phyloP scores from a whole-genome alignment of 2,113 vertebrate species.

The Gobiocypris rarus region DNA sequence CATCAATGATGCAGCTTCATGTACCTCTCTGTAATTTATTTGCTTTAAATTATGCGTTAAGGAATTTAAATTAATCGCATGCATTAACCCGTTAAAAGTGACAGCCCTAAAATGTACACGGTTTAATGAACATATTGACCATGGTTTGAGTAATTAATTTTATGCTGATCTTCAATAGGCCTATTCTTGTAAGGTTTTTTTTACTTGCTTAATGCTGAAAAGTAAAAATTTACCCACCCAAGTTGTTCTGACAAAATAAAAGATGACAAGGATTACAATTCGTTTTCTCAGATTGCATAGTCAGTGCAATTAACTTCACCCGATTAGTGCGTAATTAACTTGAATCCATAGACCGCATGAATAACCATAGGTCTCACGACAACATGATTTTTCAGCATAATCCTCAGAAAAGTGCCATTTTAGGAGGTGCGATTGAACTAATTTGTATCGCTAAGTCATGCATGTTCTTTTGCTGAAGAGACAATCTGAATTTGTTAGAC shows the following conservation, averaged over 20 bases:
- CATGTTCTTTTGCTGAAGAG: neutral
- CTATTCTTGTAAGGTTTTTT: conserved; percentile 1
- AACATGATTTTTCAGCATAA: conserved; percentile 1
- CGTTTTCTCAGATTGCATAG: conserved; percentile 30
- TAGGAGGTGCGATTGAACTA: neutral
- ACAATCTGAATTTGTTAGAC: neutral
- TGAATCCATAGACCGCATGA: conserved; percentile 31
- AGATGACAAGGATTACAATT: conserved; percentile 41
- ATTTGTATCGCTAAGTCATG: neutral
- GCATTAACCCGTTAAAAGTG: too few species aligned
- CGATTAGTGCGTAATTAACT: conserved; percentile 47
- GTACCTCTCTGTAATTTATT: too few species aligned
- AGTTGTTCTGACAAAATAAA: conserved; percentile 19
- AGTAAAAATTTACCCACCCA: conserved; percentile 20
- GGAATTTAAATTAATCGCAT: too few species aligned
- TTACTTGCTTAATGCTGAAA: conserved; percentile 39
- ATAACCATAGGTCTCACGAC: conserved; percentile 34
- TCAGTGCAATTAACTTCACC: conserved; percentile 46
- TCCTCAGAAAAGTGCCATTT: neutral
- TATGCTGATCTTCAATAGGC: conserved; percentile 27
- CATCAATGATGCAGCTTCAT: too few species aligned
- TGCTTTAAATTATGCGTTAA: too few species aligned
- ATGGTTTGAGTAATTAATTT: conserved; percentile 45
- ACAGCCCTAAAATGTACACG: neutral
- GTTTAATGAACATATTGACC: conserved; percentile 37